Percentiles rank a stretch among this genome's conserved stretches.
These are phyloP conservation scores for Eumacrocentrus americanus DNA, from an alignment of 2,888 invertebrate species.

Conservation along the genomic window DNA sequence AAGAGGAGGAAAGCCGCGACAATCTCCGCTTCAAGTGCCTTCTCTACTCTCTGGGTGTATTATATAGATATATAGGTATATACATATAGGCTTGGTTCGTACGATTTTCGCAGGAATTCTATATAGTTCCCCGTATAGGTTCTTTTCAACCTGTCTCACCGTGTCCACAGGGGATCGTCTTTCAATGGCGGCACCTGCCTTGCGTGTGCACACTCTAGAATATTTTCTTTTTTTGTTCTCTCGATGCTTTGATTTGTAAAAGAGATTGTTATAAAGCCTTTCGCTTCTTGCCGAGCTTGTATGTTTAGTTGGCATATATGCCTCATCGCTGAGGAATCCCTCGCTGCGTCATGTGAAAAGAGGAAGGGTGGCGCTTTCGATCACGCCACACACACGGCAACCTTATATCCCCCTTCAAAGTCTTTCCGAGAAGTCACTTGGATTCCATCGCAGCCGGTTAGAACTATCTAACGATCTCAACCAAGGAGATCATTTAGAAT, in stretches of 20 bases:
- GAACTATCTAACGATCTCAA: slow-evolving; percentile 1
- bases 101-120: not conserved
- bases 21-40: not conserved
- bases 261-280: not conserved
- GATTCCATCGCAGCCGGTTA: not conserved
- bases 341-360: slow-evolving; percentile 37
- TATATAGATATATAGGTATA: no score
- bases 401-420: slow-evolving; percentile 20
- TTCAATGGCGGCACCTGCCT: not conserved
- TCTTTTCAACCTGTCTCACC: not conserved
- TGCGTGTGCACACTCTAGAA: not conserved
- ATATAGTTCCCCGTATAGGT: not conserved
- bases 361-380: slow-evolving; percentile 38
- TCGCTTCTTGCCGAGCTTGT: no score
- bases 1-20: not conserved
- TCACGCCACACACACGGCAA: slow-evolving; percentile 29
- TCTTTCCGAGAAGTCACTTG: slow-evolving; percentile 31
- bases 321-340: slow-evolving; percentile 39
- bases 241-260: not conserved
- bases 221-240: not conserved
- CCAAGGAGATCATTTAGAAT: not conserved
- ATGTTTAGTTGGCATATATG: not conserved
- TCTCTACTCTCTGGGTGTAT: not conserved
- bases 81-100: no score
- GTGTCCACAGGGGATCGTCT: not conserved